These are phyloP conservation scores for Limnothrissa miodon DNA, from an alignment of 2,113 vertebrate genomes.

Conservation along the genomic window DNA sequence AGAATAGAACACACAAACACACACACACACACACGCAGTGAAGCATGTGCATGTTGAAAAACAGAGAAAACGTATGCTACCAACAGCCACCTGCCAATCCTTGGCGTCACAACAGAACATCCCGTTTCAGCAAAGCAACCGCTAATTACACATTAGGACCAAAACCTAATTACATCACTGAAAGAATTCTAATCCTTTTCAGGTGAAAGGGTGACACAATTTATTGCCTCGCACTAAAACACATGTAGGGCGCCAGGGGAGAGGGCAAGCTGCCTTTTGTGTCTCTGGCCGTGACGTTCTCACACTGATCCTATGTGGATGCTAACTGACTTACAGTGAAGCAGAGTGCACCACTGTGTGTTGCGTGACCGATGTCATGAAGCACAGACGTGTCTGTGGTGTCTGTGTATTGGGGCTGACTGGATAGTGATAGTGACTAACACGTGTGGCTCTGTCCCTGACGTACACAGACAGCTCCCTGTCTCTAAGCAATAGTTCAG, in stretches of 20 bases:
- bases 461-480: not conserved
- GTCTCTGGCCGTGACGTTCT: too few species aligned
- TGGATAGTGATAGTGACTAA: not conserved
- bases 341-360: not conserved
- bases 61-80: not conserved
- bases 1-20: constrained; percentile 32
- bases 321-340: too few species aligned
- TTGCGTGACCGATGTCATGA: not conserved
- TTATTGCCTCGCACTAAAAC: not conserved
- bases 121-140: not conserved
- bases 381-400: not conserved
- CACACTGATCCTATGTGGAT: too few species aligned
- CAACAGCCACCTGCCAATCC: constrained; percentile 41
- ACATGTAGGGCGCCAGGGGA: not conserved
- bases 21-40: not conserved
- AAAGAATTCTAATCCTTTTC: not conserved
- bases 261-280: not conserved
- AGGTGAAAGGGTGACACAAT: not conserved
- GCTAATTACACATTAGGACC: not conserved
- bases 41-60: constrained; percentile 42
- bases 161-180: not conserved
- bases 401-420: not conserved
- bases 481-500: too few species aligned
- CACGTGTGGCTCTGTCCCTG: not conserved
- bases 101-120: not conserved